phyloP scores from a whole-genome alignment of 1,140 invertebrate species.

The Chrysopa pallens region DNA sequence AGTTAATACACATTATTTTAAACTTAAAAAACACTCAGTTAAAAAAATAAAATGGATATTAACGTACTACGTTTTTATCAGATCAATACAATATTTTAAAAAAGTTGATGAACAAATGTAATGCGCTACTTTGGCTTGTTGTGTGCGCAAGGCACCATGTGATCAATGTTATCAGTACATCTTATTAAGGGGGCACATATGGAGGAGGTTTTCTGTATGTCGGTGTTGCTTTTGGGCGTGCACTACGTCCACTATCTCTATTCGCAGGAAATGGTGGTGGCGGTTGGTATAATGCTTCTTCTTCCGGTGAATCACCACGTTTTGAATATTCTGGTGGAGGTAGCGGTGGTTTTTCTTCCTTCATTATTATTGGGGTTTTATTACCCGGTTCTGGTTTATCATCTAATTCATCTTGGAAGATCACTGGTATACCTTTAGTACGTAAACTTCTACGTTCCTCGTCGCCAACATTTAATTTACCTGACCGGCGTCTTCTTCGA shows the following conservation, averaged over 20 bases:
- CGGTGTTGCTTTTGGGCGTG: constrained; percentile 59
- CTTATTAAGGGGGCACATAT: constrained; percentile 74
- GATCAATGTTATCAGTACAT: constrained; percentile 1
- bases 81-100: no score
- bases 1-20: no score
- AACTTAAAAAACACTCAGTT: no score
- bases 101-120: no score
- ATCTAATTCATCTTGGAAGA: constrained; percentile 86
- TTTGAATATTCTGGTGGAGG: constrained; percentile 58
- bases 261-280: constrained; percentile 63
- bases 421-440: constrained; percentile 83
- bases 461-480: constrained; percentile 63
- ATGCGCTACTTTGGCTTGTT: background rate
- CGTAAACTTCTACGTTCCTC: constrained; percentile 67
- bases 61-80: no score
- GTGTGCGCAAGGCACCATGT: background rate
- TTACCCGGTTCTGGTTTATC: constrained; percentile 74
- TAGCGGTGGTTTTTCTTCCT: constrained; percentile 81
- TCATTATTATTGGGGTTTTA: constrained; percentile 79
- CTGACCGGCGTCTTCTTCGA: constrained; percentile 53
- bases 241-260: constrained; percentile 41
- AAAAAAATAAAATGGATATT: no score
- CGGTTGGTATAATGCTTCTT: constrained; percentile 49
- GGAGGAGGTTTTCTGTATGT: constrained; percentile 80
- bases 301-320: constrained; percentile 22